Evolutionary conservation across 1,140 invertebrate species (phyloP).

Genomic region (Drosophila navojoa): DNA sequence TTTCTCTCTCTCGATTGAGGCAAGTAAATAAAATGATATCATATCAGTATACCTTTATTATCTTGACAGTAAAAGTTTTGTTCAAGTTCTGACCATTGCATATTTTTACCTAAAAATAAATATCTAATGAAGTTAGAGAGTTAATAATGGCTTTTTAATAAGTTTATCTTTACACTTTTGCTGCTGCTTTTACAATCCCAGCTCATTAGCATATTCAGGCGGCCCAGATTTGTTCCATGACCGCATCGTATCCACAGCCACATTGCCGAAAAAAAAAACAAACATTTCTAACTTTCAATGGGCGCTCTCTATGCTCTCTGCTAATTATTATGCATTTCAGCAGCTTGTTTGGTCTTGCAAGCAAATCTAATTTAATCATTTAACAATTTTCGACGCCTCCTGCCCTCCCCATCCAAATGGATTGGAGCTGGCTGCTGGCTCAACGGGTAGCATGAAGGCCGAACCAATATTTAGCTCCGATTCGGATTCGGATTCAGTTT

Average conservation of each 20-base stretch:
- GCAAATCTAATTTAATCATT: conserved; percentile 52
- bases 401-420: conserved; percentile 34
- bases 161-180: background rate
- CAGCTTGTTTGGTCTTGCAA: conserved; percentile 9
- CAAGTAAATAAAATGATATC: background rate
- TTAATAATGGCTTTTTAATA: background rate
- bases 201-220: conserved; percentile 13
- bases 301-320: conserved; percentile 14
- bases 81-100: background rate
- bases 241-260: conserved; percentile 1
- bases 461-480: conserved; percentile 11
- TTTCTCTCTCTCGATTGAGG: too few species aligned
- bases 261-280: background rate
- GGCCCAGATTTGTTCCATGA: conserved; percentile 17
- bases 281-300: conserved; percentile 37
- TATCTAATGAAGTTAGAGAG: background rate
- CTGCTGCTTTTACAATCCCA: background rate
- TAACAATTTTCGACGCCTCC: conserved; percentile 54
- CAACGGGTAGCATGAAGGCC: conserved; percentile 46
- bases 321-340: conserved; percentile 19
- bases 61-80: background rate
- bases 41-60: too few species aligned
- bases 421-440: conserved; percentile 35
- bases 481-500: background rate
- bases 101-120: background rate